phyloP scores from a whole-genome alignment of 2,888 invertebrate genomes.

The Coenonympha glycerion region DNA sequence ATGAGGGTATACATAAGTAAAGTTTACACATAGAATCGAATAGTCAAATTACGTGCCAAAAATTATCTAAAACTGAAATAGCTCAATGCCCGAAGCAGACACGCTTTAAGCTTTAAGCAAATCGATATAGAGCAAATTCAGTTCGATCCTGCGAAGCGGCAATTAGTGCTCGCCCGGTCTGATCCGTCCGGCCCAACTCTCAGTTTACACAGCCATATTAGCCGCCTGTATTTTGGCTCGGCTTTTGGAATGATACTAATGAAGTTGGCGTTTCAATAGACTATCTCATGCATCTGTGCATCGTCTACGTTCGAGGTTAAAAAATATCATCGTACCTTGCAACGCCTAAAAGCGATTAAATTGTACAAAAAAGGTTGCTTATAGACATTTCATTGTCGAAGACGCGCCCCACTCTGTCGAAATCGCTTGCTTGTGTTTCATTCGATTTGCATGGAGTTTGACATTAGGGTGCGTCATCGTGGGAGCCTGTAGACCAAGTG shows the following conservation, averaged over 20 bases:
- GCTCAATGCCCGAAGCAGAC: not conserved
- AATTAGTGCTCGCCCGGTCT: slow-evolving; percentile 54
- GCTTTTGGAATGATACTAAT: slow-evolving; percentile 7
- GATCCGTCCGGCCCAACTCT: slow-evolving; percentile 41
- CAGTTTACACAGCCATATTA: slow-evolving; percentile 51
- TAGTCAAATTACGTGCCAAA: not conserved
- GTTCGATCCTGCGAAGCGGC: slow-evolving; percentile 41
- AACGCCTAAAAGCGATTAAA: too few species aligned
- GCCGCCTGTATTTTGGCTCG: slow-evolving; percentile 21
- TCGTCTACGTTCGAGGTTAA: not conserved
- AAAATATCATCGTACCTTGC: too few species aligned
- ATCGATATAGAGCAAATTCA: slow-evolving; percentile 46
- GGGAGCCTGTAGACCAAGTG: too few species aligned
- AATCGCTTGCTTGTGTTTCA: too few species aligned
- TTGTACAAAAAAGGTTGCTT: too few species aligned
- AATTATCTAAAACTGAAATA: not conserved
- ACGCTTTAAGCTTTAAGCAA: slow-evolving; percentile 30
- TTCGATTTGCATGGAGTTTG: too few species aligned
- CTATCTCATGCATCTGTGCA: not conserved
- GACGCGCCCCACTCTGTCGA: too few species aligned
- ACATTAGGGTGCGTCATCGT: too few species aligned
- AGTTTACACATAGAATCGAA: not conserved
- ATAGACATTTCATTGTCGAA: too few species aligned
- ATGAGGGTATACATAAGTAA: slow-evolving; percentile 2
- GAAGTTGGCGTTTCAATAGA: not conserved